Evolutionary conservation across 2,888 invertebrate species (phyloP), one percentile per base, ranked within the genome.

Genomic region (Ectemnius lituratus): DNA sequence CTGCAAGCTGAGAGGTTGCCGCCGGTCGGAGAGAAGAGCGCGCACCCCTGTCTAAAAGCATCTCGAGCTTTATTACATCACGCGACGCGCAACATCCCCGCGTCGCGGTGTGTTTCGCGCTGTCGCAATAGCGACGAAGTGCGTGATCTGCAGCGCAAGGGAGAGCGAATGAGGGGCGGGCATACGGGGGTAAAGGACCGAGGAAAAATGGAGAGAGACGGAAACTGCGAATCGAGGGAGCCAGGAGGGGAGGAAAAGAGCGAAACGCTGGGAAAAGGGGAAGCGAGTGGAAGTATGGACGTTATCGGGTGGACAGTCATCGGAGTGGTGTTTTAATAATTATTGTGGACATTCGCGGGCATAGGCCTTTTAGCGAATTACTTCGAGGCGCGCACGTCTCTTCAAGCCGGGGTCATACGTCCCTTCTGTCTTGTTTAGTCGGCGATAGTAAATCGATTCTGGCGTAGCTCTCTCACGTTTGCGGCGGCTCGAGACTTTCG

Each of bases 261-360:
- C 45, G 49, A 64, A 16, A 52, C 52, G n/a, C 4, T 16, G 52
- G 27, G 28, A 16, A 62, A n/a, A 61, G 64, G 67, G 28, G 20
- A 65, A 47, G 18, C 68, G 76, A 82, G 71, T 66, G 60, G n/a
- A 73, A 86, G 84, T 80, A 87, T 85, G 86, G 81, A 84, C 82
- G 80, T 82, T 81, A 80, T 62, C 58, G 72, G 78, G 80, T 80
- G 76, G 67, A 73, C 66, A 64, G 67, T 70, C 78, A 71, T 70
- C 52, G 37, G 49, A 52, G 52, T 67, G 75, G 59, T 58, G 62
- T 65, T 78, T 56, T 46, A 62, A 62, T 73, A 80, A 81, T 70
- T 73, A 59, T 61, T 58, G 18, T 56, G 71, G 77, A 68, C 58
- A 27, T 46, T 71, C 16, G 37, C 8, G 62, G 14, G 14, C 57